Percentiles rank a stretch among this genome's conserved stretches.
Conservation (phyloP, 1,140 invertebrate genomes). For the Stratiolaelaps scimitus region DNA sequence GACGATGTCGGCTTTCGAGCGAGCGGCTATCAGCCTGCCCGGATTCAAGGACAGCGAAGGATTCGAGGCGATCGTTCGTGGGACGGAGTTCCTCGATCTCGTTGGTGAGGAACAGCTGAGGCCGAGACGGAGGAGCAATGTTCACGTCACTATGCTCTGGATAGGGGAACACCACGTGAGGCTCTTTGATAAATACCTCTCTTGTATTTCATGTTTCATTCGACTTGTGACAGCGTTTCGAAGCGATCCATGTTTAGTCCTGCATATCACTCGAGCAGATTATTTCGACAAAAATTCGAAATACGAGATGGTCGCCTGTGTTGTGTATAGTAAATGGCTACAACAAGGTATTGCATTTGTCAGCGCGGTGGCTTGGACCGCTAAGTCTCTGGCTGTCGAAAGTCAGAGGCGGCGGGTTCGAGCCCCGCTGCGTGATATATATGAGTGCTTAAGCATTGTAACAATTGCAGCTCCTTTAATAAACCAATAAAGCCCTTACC, state of each 20-base stretch:
- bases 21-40: neutral
- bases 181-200: neutral
- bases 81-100: neutral
- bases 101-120: conserved; percentile 12
- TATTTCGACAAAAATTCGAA: neutral
- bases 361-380: too few species aligned
- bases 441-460: too few species aligned
- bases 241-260: neutral
- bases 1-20: neutral
- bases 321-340: neutral
- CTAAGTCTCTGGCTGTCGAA: too few species aligned
- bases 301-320: neutral
- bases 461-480: too few species aligned
- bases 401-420: too few species aligned
- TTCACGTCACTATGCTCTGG: conserved; percentile 8
- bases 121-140: neutral
- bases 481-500: too few species aligned
- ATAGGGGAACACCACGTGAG: neutral
- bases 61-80: neutral
- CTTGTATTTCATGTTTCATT: neutral
- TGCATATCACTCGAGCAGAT: neutral
- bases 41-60: neutral
- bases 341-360: too few species aligned
- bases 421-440: too few species aligned
- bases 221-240: neutral